These are phyloP conservation scores for Phenganax marumi DNA, from an alignment of 92 coral and sea anemone species.

Conservation along the genomic window DNA sequence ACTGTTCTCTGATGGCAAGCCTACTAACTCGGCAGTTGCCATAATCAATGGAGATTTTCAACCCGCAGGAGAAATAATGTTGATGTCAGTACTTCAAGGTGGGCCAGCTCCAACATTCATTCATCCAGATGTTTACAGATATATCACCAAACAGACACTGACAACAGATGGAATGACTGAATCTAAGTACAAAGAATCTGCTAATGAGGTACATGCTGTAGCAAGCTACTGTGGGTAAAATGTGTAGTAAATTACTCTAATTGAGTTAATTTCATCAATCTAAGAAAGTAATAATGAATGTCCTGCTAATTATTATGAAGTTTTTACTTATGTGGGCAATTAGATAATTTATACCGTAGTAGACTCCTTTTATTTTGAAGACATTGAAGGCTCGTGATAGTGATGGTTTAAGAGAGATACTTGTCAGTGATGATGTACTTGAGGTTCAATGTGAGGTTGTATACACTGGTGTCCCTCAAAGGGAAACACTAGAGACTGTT, in stretches of 20 bases:
- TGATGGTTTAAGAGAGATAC: neutral
- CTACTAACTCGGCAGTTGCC: too few species aligned
- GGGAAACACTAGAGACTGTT: slow-evolving; percentile 6
- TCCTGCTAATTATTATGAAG: too few species aligned
- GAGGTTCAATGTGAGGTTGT: neutral
- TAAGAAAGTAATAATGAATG: neutral
- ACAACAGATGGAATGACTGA: slow-evolving; percentile 14
- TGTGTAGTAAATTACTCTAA: neutral
- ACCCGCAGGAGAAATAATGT: too few species aligned
- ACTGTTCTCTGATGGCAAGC: too few species aligned
- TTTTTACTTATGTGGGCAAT: too few species aligned
- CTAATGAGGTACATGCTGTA: slow-evolving; percentile 12
- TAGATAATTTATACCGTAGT: too few species aligned
- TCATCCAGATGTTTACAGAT: slow-evolving; percentile 11
- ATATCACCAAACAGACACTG: slow-evolving; percentile 28
- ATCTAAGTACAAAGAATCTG: slow-evolving; percentile 33
- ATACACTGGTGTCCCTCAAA: slow-evolving; percentile 4
- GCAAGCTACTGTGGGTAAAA: neutral
- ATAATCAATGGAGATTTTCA: too few species aligned
- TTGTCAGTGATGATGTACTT: neutral
- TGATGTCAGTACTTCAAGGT: too few species aligned
- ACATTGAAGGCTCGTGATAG: too few species aligned
- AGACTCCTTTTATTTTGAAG: too few species aligned
- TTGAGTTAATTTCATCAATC: neutral
- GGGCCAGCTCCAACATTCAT: slow-evolving; percentile 38